Percentiles rank a stretch among this genome's conserved stretches.
phyloP scores from a whole-genome alignment of 2,797 vertebrate genomes.

The Schizopygopsis malacanthus region DNA sequence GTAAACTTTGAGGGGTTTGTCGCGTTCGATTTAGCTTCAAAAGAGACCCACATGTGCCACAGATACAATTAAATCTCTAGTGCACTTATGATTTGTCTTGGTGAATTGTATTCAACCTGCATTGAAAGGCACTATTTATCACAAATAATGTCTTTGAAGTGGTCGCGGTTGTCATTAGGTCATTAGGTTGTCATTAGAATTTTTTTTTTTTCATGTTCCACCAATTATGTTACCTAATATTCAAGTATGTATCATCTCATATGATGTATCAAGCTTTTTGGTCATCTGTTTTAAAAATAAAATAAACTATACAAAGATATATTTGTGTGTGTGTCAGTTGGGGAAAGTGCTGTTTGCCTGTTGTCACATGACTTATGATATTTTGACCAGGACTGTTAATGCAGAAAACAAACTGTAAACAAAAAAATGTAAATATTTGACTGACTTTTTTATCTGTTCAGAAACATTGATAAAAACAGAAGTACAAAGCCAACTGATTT shows the following conservation, averaged over 20 bases:
- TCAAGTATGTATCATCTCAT: conserved; percentile 76
- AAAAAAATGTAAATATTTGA: not conserved
- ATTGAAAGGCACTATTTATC: conserved; percentile 67
- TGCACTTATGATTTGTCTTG: conserved; percentile 69
- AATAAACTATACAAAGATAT: conserved; percentile 70
- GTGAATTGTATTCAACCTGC: conserved; percentile 72
- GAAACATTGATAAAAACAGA: not conserved
- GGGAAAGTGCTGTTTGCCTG: not conserved
- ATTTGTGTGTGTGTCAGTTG: not conserved
- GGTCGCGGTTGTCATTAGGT: conserved; percentile 30
- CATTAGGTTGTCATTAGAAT: conserved; percentile 67
- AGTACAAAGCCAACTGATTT: not conserved
- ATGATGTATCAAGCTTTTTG: conserved; percentile 73
- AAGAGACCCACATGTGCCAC: conserved; percentile 13
- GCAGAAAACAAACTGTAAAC: not conserved
- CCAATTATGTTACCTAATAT: conserved; percentile 75
- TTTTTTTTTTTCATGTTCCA: conserved; percentile 68
- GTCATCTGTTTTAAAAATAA: conserved; percentile 79
- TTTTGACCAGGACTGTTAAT: not conserved
- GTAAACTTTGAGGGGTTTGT: conserved; percentile 17
- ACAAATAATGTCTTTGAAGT: conserved; percentile 61
- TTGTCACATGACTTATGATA: not conserved
- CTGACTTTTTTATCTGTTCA: not conserved
- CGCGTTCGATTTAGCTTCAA: conserved; percentile 5
- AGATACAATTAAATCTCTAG: conserved; percentile 38